These are phyloP conservation scores for Gavialis gangeticus DNA, from an alignment of 2,113 vertebrate genomes.

Conservation along the genomic window DNA sequence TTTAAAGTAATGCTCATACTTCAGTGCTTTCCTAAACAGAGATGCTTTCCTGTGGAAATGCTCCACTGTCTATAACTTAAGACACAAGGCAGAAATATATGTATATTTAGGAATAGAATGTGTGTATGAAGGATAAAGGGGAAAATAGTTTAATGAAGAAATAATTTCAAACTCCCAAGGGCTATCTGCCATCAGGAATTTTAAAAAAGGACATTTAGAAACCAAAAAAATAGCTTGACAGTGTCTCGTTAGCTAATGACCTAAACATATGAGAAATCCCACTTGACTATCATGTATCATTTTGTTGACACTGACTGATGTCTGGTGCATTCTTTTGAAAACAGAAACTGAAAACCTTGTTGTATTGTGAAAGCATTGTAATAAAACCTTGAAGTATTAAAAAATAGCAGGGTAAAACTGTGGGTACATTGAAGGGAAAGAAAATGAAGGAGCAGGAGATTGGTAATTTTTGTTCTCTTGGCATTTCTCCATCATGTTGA, in stretches of 20 bases:
- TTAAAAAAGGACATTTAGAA: neutral
- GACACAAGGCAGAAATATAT: neutral
- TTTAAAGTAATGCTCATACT: neutral
- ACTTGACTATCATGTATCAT: neutral
- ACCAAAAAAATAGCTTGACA: neutral
- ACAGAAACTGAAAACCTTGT: neutral
- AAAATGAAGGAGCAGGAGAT: neutral
- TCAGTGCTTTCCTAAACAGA: neutral
- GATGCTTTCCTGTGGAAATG: neutral
- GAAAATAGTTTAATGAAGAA: neutral
- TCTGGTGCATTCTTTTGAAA: neutral
- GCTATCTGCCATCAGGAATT: neutral
- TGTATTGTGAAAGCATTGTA: no score
- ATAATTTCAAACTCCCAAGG: neutral
- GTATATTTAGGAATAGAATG: neutral
- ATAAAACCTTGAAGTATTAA: neutral
- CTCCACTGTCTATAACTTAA: fast-evolving
- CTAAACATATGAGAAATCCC: neutral
- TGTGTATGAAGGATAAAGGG: neutral
- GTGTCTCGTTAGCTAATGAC: neutral
- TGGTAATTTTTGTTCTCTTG: neutral
- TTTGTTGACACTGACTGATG: neutral
- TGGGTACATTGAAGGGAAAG: neutral
- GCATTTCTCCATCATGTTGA: neutral
- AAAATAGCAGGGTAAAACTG: neutral